Conservation (phyloP, 2,113 vertebrate species). For the Fregata magnificens region DNA sequence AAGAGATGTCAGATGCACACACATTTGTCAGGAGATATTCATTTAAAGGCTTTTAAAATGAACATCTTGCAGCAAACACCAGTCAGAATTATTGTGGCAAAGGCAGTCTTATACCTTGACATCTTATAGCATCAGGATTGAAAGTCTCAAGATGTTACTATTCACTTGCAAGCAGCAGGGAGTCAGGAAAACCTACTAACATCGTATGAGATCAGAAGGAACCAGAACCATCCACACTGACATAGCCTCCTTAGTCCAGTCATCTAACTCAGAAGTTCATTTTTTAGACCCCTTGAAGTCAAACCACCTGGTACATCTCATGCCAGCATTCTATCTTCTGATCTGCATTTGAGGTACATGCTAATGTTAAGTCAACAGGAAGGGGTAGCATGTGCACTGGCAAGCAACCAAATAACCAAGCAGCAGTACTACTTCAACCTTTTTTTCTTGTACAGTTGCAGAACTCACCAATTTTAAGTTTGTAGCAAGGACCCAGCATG, state of each 20-base stretch:
- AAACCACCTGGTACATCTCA: neutral
- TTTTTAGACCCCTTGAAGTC: neutral
- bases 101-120: conserved; percentile 2
- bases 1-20: neutral
- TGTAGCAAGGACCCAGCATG: conserved; percentile 92
- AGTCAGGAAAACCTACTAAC: neutral
- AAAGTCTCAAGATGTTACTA: conserved; percentile 36
- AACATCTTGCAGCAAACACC: conserved; percentile 41
- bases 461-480: conserved; percentile 97
- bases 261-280: neutral
- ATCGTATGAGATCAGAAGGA: conserved; percentile 51
- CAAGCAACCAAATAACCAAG: conserved; percentile 74
- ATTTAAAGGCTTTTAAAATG: conserved; percentile 45
- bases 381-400: conserved; percentile 54
- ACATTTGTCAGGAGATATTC: conserved; percentile 24
- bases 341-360: conserved; percentile 50
- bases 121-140: neutral
- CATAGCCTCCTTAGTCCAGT: neutral
- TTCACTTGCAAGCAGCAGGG: conserved; percentile 37
- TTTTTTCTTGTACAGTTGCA: conserved; percentile 65
- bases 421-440: conserved; percentile 59
- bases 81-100: neutral
- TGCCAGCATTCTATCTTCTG: conserved; percentile 39
- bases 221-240: conserved; percentile 8
- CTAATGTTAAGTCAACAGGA: conserved; percentile 11